These are phyloP conservation scores for Micrastur ruficollis DNA, from an alignment of 2,797 vertebrate species.

Conservation along the genomic window DNA sequence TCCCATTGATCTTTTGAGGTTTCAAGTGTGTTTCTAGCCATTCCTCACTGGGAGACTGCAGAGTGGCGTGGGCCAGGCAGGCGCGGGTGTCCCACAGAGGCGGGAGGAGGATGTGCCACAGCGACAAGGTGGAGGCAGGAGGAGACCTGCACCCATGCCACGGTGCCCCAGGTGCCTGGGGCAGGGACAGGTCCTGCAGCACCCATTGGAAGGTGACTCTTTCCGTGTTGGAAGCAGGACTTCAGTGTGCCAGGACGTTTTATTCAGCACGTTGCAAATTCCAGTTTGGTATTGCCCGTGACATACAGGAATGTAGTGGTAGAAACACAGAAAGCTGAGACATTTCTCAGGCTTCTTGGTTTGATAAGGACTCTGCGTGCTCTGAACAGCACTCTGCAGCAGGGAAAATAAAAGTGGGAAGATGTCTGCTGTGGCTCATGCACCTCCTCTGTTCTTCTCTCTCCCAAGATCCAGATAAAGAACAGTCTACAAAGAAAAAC, in stretches of 20 bases:
- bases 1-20: not conserved
- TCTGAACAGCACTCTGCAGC: not conserved
- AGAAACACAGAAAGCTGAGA: not conserved
- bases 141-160: not conserved
- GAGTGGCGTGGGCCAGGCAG: not conserved
- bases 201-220: not conserved
- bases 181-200: not conserved
- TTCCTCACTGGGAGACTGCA: not conserved
- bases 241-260: fast-evolving
- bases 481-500: not conserved
- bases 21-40: not conserved
- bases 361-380: not conserved
- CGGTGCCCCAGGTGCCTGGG: no score
- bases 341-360: not conserved
- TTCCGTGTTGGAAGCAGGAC: not conserved
- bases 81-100: fast-evolving
- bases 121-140: not conserved
- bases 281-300: not conserved
- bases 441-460: not conserved
- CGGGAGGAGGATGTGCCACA: not conserved
- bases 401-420: not conserved
- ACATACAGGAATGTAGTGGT: not conserved
- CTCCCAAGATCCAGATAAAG: not conserved
- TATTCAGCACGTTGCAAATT: not conserved
- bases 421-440: not conserved